These are phyloP conservation scores for Trigoniulus corallinus DNA, from an alignment of 1,140 invertebrate species.

Conservation along the genomic window DNA sequence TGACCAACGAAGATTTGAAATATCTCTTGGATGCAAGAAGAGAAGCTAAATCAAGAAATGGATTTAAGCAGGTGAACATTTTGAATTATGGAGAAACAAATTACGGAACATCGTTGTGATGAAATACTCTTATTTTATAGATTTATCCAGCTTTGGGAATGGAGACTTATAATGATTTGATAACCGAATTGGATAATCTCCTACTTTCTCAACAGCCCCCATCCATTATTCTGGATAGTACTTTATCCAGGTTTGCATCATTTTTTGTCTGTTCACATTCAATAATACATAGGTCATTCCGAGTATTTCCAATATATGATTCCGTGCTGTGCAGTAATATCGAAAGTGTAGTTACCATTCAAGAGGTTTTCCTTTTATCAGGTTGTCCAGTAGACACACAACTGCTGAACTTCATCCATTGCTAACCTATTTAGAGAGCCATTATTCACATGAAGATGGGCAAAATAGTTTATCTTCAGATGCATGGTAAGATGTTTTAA, in stretches of 20 bases:
- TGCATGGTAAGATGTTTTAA: background rate
- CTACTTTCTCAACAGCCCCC: background rate
- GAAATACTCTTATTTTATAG: conserved; percentile 2
- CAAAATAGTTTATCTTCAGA: background rate
- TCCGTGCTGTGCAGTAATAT: too few species aligned
- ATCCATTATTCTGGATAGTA: background rate
- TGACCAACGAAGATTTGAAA: conserved; percentile 20
- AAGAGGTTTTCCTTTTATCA: background rate
- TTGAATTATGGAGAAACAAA: background rate
- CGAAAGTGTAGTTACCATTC: background rate
- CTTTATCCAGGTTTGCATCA: background rate
- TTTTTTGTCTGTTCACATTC: background rate
- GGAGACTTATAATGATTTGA: background rate
- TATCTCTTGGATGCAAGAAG: conserved; percentile 21
- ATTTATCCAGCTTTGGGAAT: conserved; percentile 8
- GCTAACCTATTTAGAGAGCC: conserved; percentile 8
- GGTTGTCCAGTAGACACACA: background rate
- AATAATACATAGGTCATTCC: background rate
- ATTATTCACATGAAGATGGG: background rate
- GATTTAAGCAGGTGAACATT: conserved; percentile 16
- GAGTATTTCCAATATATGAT: background rate
- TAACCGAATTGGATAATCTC: conserved; percentile 3
- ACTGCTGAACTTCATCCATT: conserved; percentile 13
- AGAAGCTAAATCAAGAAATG: conserved; percentile 17
- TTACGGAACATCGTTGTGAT: background rate